A percentile compares a stretch with the other conserved stretches of the same genome.
These are phyloP conservation scores for Paramormyrops kingsleyae DNA, from an alignment of 2,113 vertebrate genomes.

Conservation along the genomic window DNA sequence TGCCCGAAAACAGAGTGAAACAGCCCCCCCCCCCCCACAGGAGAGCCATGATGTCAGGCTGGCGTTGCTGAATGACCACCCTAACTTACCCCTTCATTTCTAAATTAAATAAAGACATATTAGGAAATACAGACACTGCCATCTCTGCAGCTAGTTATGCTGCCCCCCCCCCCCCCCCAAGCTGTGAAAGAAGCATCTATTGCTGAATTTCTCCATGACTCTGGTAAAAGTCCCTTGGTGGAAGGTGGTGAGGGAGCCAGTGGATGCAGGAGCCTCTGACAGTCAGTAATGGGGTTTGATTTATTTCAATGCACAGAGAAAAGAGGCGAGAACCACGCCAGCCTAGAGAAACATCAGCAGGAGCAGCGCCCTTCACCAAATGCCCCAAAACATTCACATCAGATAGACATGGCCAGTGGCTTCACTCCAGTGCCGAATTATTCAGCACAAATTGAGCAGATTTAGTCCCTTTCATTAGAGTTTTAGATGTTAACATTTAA, in stretches of 20 bases:
- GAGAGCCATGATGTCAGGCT: background rate
- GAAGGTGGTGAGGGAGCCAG: background rate
- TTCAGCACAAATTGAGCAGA: background rate
- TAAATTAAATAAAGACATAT: background rate
- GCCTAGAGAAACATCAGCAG: background rate
- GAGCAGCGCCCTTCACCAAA: background rate
- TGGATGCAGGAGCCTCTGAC: background rate
- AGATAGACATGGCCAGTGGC: background rate
- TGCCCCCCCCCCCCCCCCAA: background rate
- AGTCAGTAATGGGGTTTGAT: background rate
- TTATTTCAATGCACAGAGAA: background rate
- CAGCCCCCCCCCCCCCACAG: background rate
- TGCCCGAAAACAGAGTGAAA: background rate
- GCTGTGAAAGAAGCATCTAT: background rate
- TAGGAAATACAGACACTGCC: background rate
- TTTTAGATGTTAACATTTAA: constrained; percentile 39
- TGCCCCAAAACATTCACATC: background rate
- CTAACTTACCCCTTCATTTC: background rate
- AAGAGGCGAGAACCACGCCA: background rate
- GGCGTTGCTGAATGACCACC: background rate
- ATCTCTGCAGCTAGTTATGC: background rate
- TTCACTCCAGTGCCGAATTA: background rate
- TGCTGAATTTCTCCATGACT: background rate
- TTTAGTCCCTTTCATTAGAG: constrained; percentile 52
- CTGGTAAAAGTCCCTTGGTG: background rate